Evolutionary conservation across 2,888 invertebrate species (phyloP), one percentile per base, ranked within the genome.

Genomic region (Resseliella maxima): DNA sequence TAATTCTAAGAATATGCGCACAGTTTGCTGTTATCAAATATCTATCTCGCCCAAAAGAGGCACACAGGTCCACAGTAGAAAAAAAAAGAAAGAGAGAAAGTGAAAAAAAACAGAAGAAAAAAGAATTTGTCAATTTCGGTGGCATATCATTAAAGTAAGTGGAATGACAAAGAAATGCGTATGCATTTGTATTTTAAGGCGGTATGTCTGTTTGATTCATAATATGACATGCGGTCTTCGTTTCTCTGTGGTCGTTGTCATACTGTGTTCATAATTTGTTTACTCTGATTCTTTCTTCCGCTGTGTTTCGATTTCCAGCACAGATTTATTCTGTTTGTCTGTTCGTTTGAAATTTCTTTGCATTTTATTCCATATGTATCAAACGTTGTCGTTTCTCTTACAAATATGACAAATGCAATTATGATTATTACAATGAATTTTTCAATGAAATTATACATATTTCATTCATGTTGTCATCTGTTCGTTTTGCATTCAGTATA

Each of bases 391-490:
- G 41, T 12, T 41, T 41, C 41, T 41, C 41, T 41, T 41, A 12
- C 12, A 50, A 50, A 59, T 6, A 72, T 72, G 72, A 72, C 72
- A 72, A 72, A 72, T 72, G 31, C 72, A 72, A 72, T 72, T 72
- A 72, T 72, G 31, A 72, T 72, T 27, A 31, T 72, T 72, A 72
- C 72, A 72, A 72, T 72, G 31, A 72, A 72, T 72, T 72, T 72
- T 72, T 72, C 72, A 72, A 72, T 72, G 31, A 72, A 72, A 72
- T 72, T 72, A 72, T 31, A 72, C n/a, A 72, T 27, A 59, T 59
- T 59, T 72, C 72, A 72, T 72, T 72, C 72, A 72, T 72, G 72
- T 72, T 72, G 72, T 72, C 72, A 72, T 72, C 72, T 72, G 72
- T 72, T 72, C 31, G 24, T 8, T 31, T 72, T 72, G 72, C 0